Evolutionary conservation across 2,113 vertebrate genomes (phyloP), one percentile per base, ranked within the genome.

Genomic region (Aldabrachelys gigantea): DNA sequence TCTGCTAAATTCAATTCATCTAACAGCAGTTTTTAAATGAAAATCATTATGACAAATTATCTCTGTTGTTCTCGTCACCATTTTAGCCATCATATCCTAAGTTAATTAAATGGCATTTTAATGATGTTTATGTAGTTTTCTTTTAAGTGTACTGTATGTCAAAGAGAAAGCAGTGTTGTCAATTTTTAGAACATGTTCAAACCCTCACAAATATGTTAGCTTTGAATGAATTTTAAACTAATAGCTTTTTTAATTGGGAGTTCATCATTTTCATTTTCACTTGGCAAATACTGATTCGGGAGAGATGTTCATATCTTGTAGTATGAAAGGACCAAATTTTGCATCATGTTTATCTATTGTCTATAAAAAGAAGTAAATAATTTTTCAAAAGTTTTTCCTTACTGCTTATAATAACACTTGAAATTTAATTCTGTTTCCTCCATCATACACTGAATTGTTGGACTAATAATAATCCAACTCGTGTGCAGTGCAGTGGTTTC

Each of bases 31-130:
- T 17, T 35, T 93, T 96, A 85, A 96, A 97, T 95, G 65, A 97
- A 96, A 97, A 95, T 94, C 89, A 89, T 52, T 27, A 89, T 95
- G 96, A 96, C 92, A 96, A 97, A 97, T 97, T 93, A 95, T 94
- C 90, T 97, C 88, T 88, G 91, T 93, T 96, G 84, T 89, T 93
- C 92, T 87, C 53, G 65, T 94, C 65, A 82, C 72, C 1, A 0
- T 88, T 96, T 95, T 89, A 87, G 93, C 80, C 78, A 65, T 91
- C 72, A 69, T 92, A 90, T 79, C 82, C 85, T 92, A 79, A 92
- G 94, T 94, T 94, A 97, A 97, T 97, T 96, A 88, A 75, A 91
- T 72, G 49, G 65, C 86, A 31, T 92, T 95, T 95, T 92, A 93
- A 89, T 59, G 13, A 13, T 78, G 41, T 16, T 78, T 29, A 78